Conservation (phyloP, 2,888 invertebrate species). For the Colletes collaris region DNA sequence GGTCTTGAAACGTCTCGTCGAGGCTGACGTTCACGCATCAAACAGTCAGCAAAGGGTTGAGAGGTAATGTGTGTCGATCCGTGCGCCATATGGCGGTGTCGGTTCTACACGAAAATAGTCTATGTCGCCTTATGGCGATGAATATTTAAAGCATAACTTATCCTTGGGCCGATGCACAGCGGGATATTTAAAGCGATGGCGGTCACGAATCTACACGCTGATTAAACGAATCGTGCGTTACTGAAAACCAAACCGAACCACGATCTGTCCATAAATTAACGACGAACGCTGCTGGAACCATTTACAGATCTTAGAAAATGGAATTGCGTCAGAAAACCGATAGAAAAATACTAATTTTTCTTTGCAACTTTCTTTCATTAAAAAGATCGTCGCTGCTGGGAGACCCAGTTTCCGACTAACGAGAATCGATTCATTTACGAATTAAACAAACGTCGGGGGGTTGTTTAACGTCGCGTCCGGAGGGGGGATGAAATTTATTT, state of each 20-base stretch:
- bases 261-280: background rate
- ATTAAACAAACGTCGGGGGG: no score
- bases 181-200: background rate
- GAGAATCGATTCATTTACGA: background rate
- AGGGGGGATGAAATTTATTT: no score
- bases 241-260: background rate
- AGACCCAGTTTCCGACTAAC: background rate
- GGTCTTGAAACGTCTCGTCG: no score
- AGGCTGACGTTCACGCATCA: no score
- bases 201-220: background rate
- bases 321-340: background rate
- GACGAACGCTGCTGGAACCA: background rate
- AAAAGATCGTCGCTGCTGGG: background rate
- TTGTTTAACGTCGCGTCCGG: no score
- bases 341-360: no score
- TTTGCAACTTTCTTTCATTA: no score
- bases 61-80: background rate
- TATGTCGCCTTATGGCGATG: background rate
- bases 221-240: background rate
- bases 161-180: background rate
- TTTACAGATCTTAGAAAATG: background rate
- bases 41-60: background rate
- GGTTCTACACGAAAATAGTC: background rate
- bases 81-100: conserved; percentile 5
- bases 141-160: conserved; percentile 8